Evolutionary conservation across 2,888 invertebrate genomes (phyloP).

Genomic region (Cataglyphis altisquamis): DNA sequence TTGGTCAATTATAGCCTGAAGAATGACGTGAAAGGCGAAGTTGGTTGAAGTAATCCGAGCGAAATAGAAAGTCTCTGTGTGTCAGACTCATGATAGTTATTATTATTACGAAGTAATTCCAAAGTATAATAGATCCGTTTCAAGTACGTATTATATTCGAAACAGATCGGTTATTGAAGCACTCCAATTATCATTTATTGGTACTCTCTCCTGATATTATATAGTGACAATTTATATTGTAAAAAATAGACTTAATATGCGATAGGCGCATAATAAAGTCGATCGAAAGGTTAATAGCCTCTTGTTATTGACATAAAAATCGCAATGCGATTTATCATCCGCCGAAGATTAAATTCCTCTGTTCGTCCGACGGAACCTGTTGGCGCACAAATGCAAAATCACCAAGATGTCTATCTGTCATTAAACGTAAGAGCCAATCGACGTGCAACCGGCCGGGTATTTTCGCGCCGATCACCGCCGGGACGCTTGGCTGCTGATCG

Average conservation of each 20-base stretch:
- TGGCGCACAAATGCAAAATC: constrained; percentile 1
- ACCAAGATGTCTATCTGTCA: neutral
- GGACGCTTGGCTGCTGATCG: constrained; percentile 60
- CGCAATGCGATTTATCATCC: neutral
- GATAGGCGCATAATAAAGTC: neutral
- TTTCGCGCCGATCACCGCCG: constrained; percentile 55
- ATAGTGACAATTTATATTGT: neutral
- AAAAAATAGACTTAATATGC: constrained; percentile 3
- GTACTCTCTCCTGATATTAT: neutral
- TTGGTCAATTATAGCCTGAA: neutral
- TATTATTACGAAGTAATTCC: neutral
- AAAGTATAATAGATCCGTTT: constrained; percentile 1
- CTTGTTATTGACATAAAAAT: neutral
- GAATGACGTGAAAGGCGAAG: neutral
- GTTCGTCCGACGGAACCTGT: neutral
- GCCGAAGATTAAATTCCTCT: constrained; percentile 2
- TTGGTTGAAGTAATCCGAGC: neutral
- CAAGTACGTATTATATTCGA: neutral
- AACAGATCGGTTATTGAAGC: neutral
- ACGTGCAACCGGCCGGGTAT: constrained; percentile 19
- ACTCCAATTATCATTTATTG: neutral
- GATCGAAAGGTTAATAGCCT: neutral
- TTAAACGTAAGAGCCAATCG: constrained; percentile 24
- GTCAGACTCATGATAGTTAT: neutral
- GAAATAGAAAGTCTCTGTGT: neutral